Conservation (phyloP, 2,113 vertebrate species). For the Misgurnus anguillicaudatus region DNA sequence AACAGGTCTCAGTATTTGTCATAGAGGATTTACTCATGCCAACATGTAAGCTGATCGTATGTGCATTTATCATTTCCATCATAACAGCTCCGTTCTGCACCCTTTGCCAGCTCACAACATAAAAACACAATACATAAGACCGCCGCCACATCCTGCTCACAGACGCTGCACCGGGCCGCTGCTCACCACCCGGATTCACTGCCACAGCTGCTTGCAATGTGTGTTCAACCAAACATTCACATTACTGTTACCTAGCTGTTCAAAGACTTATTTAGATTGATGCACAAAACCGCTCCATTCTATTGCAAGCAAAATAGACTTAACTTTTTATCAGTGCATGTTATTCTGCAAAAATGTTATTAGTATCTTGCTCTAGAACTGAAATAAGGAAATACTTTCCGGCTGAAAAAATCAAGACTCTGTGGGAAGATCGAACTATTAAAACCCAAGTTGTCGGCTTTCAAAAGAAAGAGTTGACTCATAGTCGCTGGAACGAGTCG, state of each 20-base stretch:
- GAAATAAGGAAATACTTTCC: too few relatives aligned
- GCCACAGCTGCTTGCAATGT: slow-evolving; percentile 36
- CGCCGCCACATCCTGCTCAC: slow-evolving; percentile 60
- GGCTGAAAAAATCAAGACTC: too few relatives aligned
- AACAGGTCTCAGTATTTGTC: neutral
- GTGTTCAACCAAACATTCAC: slow-evolving; percentile 9
- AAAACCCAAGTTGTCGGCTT: too few relatives aligned
- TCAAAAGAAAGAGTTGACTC: too few relatives aligned
- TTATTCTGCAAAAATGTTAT: too few relatives aligned
- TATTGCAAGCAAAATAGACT: too few relatives aligned
- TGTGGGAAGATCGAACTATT: too few relatives aligned
- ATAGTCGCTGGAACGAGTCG: too few relatives aligned
- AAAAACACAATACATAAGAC: slow-evolving; percentile 42
- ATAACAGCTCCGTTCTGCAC: neutral
- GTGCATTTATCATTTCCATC: slow-evolving; percentile 26
- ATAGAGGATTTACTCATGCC: slow-evolving; percentile 1
- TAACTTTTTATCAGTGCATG: too few relatives aligned
- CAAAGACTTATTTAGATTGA: slow-evolving; percentile 5
- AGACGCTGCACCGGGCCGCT: slow-evolving; percentile 55
- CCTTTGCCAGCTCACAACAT: neutral
- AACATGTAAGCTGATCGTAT: neutral
- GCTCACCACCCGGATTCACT: slow-evolving; percentile 44
- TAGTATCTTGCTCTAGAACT: too few relatives aligned
- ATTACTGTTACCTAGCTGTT: neutral
- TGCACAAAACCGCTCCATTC: neutral